These are phyloP conservation scores for Parambassis ranga DNA, from an alignment of 2,797 vertebrate species.

Conservation along the genomic window DNA sequence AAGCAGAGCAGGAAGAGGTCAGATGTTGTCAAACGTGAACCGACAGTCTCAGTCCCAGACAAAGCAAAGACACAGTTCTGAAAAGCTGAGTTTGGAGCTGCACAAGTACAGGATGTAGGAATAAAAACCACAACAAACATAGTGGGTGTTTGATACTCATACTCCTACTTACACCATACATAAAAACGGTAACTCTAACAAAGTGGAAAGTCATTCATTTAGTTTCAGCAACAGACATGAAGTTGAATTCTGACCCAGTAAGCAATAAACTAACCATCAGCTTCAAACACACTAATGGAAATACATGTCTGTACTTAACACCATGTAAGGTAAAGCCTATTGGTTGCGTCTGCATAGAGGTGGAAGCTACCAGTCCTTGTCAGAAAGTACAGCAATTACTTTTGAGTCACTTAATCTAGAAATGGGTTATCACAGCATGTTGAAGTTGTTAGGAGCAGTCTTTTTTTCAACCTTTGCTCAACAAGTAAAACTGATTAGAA, in stretches of 20 bases:
- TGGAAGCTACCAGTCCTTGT: fast-evolving
- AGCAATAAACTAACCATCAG: not conserved
- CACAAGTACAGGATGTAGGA: not conserved
- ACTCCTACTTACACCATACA: no score
- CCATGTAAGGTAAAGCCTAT: not conserved
- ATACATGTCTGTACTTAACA: not conserved
- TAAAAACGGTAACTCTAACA: not conserved
- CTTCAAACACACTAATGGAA: not conserved
- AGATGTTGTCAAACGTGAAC: not conserved
- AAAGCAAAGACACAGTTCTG: no score
- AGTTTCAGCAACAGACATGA: not conserved
- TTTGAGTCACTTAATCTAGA: not conserved
- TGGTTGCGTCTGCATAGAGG: not conserved
- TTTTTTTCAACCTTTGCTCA: no score
- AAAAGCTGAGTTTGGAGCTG: not conserved
- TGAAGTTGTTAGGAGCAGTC: no score
- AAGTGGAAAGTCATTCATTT: not conserved
- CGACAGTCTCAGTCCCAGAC: not conserved
- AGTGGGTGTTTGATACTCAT: no score
- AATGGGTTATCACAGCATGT: not conserved
- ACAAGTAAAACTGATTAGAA: no score
- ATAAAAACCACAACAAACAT: not conserved
- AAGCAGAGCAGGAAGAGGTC: not conserved
- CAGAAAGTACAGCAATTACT: not conserved
- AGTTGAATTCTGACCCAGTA: not conserved